phyloP scores from a whole-genome alignment of 2,888 invertebrate genomes.

The Caenorhabditis macrosperma region DNA sequence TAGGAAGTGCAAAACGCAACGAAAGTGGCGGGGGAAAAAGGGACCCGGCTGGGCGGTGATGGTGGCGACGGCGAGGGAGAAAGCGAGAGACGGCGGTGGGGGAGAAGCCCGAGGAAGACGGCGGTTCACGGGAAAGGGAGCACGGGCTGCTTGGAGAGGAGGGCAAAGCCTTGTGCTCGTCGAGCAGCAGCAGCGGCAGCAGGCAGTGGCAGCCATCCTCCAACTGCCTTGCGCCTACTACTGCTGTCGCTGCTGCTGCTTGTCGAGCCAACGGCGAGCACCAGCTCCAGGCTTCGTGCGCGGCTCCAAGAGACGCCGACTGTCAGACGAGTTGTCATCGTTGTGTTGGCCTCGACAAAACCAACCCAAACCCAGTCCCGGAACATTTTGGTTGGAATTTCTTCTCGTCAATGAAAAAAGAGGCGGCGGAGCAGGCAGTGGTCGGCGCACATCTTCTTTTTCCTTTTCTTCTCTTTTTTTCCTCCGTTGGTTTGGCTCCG shows the following conservation, averaged over 20 bases:
- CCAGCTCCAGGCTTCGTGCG: slow-evolving; percentile 47
- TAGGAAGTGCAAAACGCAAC: slow-evolving; percentile 29
- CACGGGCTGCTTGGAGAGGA: slow-evolving; percentile 9
- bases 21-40: slow-evolving; percentile 13
- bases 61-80: slow-evolving; percentile 5
- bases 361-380: slow-evolving; percentile 31
- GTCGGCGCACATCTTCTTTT: background rate
- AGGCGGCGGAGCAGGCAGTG: background rate
- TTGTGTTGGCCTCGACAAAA: slow-evolving; percentile 23
- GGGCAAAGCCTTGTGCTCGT: slow-evolving; percentile 11
- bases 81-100: background rate
- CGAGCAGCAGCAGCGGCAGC: slow-evolving; percentile 26
- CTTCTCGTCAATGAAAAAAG: slow-evolving; percentile 44
- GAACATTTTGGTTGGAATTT: slow-evolving; percentile 56
- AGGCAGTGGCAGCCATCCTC: slow-evolving; percentile 19
- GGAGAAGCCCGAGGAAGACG: slow-evolving; percentile 2
- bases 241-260: slow-evolving; percentile 8
- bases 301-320: slow-evolving; percentile 31
- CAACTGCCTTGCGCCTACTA: slow-evolving; percentile 35
- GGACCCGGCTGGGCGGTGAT: background rate
- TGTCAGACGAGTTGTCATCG: slow-evolving; percentile 28
- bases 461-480: background rate
- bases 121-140: slow-evolving; percentile 22
- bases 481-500: slow-evolving; percentile 19
- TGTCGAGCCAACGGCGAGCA: slow-evolving; percentile 3